Evolutionary conservation across 2,797 vertebrate genomes (phyloP).

Genomic region (Sebastiscus albofasciatus): DNA sequence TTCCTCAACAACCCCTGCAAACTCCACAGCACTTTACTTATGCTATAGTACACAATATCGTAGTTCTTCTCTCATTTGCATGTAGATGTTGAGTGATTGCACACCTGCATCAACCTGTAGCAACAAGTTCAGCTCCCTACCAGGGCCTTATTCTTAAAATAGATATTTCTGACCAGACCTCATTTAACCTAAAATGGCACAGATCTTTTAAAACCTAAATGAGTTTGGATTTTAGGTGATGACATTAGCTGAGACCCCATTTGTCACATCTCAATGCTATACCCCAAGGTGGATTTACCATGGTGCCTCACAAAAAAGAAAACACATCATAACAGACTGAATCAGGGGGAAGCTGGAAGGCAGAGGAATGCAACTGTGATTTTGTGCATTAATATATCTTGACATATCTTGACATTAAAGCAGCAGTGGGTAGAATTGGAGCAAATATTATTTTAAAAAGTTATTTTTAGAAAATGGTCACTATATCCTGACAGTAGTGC

Average conservation of each 20-base stretch:
- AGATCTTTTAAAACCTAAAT: slow-evolving; percentile 14
- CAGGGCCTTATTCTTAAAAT: not conserved
- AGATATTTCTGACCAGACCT: not conserved
- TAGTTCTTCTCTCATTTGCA: not conserved
- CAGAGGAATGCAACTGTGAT: not conserved
- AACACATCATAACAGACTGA: slow-evolving; percentile 16
- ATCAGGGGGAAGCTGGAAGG: slow-evolving; percentile 4
- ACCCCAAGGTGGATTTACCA: slow-evolving; percentile 37
- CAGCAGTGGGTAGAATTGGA: too few species aligned
- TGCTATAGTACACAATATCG: not conserved
- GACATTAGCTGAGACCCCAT: slow-evolving; percentile 35
- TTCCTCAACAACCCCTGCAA: slow-evolving; percentile 19
- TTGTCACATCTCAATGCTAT: slow-evolving; percentile 33
- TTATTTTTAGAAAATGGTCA: too few species aligned
- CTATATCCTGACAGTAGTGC: too few species aligned
- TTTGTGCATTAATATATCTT: not conserved
- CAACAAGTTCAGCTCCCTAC: not conserved
- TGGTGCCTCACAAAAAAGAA: not conserved
- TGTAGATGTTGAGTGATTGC: not conserved
- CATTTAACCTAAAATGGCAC: not conserved
- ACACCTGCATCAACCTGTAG: not conserved
- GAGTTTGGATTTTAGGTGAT: slow-evolving; percentile 17
- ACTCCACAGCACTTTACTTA: not conserved
- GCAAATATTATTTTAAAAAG: too few species aligned
- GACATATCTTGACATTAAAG: not conserved